Evolutionary conservation across 2,797 vertebrate species (phyloP), one percentile per base, ranked within the genome.

Genomic region (Eospalax fontanierii): DNA sequence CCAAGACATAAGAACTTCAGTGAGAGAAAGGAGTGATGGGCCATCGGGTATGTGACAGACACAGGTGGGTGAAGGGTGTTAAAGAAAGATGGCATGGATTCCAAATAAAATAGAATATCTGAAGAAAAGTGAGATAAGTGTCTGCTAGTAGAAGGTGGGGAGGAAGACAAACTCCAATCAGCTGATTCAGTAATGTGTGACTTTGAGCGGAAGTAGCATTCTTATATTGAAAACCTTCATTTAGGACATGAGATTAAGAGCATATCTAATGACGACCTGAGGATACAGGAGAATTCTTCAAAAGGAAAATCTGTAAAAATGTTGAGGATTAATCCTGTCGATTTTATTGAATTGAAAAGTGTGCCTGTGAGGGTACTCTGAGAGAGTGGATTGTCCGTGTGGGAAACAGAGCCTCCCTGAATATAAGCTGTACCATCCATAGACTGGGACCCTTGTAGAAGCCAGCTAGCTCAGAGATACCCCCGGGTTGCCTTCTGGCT

Each of bases 171-270:
- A 59, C 19, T 63, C 6, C 9, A 71, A 14, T 50, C 11, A 24
- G 87, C 12, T 65, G 38, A 14, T 59, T 24, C 38, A 78, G n/a
- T 35, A 1, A 6, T 28, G 50, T 92, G 74, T 88, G 43, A 68
- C 68, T 76, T 63, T 66, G 46, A 4, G 4, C 35, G 21, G 30
- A n/a, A 80, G 19, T 76, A 33, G 38, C 61, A 40, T 66, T 93
- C 33, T 90, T 40, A 68, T 19, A 50, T 54, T 54, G 2, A 92
- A 71, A 89, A 24, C 16, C 24, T 93, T 80, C 24, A 71, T 78
- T 63, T 35, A 73, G 14, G 9, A 46, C 3, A 63, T 68, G 68
- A 86, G 22, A 1, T 46, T 28, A 92, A 90, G 21, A 57, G 19
- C 33, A 22, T 21, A 90, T 71, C 61, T 76, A 89, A 66, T 22